Percentiles rank a stretch among this genome's conserved stretches.
phyloP scores from a whole-genome alignment of 2,888 invertebrate species.

The Priocnemis perturbator region DNA sequence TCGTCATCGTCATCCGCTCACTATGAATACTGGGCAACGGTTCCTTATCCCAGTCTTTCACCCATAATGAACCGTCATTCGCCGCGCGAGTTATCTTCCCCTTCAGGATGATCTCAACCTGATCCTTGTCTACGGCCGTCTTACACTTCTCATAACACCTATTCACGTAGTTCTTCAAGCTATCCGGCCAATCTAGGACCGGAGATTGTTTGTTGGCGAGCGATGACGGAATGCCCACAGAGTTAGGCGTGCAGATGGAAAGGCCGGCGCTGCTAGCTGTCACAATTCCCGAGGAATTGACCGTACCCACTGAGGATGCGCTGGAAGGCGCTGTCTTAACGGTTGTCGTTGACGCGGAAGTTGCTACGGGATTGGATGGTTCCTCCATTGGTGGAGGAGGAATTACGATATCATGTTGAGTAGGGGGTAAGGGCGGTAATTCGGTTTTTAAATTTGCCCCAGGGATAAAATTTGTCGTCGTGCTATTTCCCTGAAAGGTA shows the following conservation, averaged over 20 bases:
- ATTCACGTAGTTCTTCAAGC: constrained; percentile 90
- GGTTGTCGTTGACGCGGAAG: constrained; percentile 76
- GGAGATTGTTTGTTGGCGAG: constrained; percentile 61
- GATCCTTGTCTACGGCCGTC: constrained; percentile 92
- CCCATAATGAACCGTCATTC: constrained; percentile 90
- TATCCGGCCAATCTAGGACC: constrained; percentile 86
- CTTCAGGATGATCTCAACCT: constrained; percentile 95
- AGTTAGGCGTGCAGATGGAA: constrained; percentile 20
- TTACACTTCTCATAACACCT: constrained; percentile 94
- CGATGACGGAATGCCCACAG: constrained; percentile 61
- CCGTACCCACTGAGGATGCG: constrained; percentile 57
- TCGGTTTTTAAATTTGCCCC: constrained; percentile 66
- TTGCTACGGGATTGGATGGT: constrained; percentile 67
- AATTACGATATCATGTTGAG: constrained; percentile 74
- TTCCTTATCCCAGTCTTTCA: constrained; percentile 96
- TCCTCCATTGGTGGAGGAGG: constrained; percentile 78
- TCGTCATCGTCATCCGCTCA: constrained; percentile 83
- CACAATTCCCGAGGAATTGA: constrained; percentile 54
- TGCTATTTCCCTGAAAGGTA: constrained; percentile 70
- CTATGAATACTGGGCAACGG: constrained; percentile 92
- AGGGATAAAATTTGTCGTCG: constrained; percentile 53
- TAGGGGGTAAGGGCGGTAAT: constrained; percentile 76
- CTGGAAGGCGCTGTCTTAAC: constrained; percentile 55
- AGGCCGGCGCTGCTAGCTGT: constrained; percentile 48
- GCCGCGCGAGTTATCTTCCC: constrained; percentile 95